Conservation (phyloP, 2,888 invertebrate genomes). For the Callosobruchus maculatus region DNA sequence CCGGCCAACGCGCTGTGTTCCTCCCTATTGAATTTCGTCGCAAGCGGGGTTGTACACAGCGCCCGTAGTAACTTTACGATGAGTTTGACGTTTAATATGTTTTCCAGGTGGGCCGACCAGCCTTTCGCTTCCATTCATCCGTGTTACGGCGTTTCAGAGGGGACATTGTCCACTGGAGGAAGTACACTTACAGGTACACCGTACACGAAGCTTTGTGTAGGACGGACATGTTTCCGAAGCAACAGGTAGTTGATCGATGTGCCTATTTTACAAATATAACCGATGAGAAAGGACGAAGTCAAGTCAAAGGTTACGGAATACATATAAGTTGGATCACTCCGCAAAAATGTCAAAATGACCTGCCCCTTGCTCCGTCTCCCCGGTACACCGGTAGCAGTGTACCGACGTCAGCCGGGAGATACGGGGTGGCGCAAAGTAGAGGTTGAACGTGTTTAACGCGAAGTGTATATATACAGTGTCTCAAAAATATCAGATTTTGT, state of each 20-base stretch:
- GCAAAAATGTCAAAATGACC: no score
- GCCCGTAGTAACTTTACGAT: background rate
- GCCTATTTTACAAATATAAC: no score
- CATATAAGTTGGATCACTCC: no score
- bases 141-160: background rate
- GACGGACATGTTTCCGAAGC: background rate
- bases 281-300: no score
- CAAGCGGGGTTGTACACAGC: background rate
- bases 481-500: no score
- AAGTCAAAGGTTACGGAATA: no score
- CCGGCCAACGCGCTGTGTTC: background rate
- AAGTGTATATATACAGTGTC: no score
- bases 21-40: background rate
- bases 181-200: background rate
- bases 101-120: background rate
- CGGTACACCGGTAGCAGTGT: no score
- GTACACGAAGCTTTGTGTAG: background rate
- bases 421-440: no score
- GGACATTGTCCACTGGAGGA: background rate
- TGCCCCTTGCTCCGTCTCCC: no score
- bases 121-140: background rate
- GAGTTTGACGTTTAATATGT: background rate
- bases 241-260: background rate
- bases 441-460: no score
- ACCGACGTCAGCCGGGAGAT: no score